Evolutionary conservation across 1,140 invertebrate genomes (phyloP).

Genomic region (Drosophila athabasca): DNA sequence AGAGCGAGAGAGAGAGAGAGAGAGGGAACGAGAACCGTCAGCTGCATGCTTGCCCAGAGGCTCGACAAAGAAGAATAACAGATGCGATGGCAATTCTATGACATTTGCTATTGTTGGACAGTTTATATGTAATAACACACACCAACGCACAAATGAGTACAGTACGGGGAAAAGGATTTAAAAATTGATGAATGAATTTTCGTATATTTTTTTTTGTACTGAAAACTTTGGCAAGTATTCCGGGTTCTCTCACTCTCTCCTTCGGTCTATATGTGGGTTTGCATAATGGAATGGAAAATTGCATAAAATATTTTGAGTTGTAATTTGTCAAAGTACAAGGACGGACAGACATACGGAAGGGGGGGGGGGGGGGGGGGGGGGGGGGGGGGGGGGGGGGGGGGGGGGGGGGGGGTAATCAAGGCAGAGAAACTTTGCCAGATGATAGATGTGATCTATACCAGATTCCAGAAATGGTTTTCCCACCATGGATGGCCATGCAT

Average conservation of each 20-base stretch:
- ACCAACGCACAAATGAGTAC: constrained; percentile 18
- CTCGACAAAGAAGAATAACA: constrained; percentile 31
- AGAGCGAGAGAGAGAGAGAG: constrained; percentile 28
- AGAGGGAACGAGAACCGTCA: constrained; percentile 21
- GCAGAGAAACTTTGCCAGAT: constrained; percentile 7
- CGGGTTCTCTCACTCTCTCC: too few species aligned
- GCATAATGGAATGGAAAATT: too few species aligned
- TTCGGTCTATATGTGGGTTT: not conserved
- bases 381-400: too few species aligned
- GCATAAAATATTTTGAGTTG: constrained; percentile 34
- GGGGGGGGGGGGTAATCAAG: constrained; percentile 5
- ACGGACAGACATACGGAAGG: not conserved
- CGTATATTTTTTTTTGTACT: constrained; percentile 39
- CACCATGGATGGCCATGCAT: not conserved
- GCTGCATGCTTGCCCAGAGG: constrained; percentile 56
- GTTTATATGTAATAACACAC: constrained; percentile 51
- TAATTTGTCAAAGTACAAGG: constrained; percentile 40
- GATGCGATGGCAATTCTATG: constrained; percentile 31
- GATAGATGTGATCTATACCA: not conserved
- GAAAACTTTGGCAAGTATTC: not conserved
- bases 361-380: too few species aligned
- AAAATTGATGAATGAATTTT: constrained; percentile 76
- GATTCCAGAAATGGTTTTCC: not conserved
- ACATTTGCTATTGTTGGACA: constrained; percentile 53
- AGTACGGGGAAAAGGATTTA: constrained; percentile 37